Evolutionary conservation across 2,113 vertebrate genomes (phyloP).

Genomic region (Malaclemys terrapin): DNA sequence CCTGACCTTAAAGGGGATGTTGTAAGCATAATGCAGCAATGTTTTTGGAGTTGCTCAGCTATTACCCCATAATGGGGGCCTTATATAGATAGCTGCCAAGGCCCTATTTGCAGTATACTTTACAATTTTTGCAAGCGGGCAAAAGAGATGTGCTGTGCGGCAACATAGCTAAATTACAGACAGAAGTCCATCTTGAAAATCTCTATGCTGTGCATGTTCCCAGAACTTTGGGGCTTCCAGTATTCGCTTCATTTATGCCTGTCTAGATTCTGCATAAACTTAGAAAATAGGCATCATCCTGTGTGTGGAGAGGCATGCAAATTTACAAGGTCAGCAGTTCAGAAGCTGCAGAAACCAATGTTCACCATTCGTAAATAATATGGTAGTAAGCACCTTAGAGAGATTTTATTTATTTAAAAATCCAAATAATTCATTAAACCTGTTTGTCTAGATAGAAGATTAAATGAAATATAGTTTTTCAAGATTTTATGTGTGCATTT

Average conservation of each 20-base stretch:
- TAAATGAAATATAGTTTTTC: background rate
- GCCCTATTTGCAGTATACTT: background rate
- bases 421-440: background rate
- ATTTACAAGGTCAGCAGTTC: too few species aligned
- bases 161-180: background rate
- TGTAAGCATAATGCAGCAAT: background rate
- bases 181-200: too few species aligned
- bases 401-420: background rate
- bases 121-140: background rate
- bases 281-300: too few species aligned
- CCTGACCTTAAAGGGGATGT: background rate
- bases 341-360: background rate
- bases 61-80: background rate
- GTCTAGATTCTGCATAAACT: too few species aligned
- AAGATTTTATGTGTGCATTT: background rate
- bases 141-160: background rate
- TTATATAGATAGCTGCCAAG: background rate
- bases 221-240: background rate
- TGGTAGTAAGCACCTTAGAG: background rate
- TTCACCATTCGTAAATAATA: background rate
- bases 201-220: too few species aligned
- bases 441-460: background rate
- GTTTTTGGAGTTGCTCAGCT: background rate
- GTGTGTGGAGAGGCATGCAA: too few species aligned
- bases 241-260: background rate